A percentile compares a stretch with the other conserved stretches of the same genome.
Conservation (phyloP, 2,113 vertebrate genomes). For the Arizona elegans region DNA sequence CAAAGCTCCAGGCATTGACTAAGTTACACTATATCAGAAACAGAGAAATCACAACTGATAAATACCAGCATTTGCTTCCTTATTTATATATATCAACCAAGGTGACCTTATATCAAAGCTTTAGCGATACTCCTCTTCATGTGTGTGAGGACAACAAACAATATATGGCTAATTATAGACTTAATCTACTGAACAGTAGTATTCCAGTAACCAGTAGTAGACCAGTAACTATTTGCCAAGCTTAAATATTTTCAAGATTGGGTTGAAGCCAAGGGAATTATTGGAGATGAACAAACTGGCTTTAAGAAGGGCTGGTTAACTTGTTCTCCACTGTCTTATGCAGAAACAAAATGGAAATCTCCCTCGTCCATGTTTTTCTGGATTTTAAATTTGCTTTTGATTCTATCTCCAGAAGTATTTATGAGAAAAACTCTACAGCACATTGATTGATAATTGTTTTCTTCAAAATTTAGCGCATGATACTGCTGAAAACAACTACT, state of each 20-base stretch:
- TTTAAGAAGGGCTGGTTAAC: not conserved
- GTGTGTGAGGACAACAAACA: not conserved
- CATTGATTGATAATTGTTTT: not conserved
- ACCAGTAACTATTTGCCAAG: not conserved
- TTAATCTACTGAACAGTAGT: not conserved
- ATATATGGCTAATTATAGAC: not conserved
- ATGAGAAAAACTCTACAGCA: not conserved
- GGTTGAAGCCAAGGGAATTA: not conserved
- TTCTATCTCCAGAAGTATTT: not conserved
- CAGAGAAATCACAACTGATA: not conserved
- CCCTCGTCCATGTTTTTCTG: not conserved
- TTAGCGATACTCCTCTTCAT: not conserved
- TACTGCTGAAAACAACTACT: not conserved
- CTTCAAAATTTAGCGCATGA: not conserved
- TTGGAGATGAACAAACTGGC: not conserved
- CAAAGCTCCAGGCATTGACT: not conserved
- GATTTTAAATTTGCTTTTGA: not conserved
- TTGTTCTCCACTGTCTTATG: not conserved
- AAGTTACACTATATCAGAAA: not conserved
- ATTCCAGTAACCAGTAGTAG: too few species aligned
- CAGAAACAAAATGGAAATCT: not conserved
- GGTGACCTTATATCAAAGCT: not conserved
- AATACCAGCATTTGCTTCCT: not conserved
- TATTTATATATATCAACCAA: not conserved
- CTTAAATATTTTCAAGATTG: not conserved